Percentiles rank a stretch among this genome's conserved stretches.
Evolutionary conservation across 2,113 vertebrate species (phyloP).

Genomic region (Pithys albifrons): DNA sequence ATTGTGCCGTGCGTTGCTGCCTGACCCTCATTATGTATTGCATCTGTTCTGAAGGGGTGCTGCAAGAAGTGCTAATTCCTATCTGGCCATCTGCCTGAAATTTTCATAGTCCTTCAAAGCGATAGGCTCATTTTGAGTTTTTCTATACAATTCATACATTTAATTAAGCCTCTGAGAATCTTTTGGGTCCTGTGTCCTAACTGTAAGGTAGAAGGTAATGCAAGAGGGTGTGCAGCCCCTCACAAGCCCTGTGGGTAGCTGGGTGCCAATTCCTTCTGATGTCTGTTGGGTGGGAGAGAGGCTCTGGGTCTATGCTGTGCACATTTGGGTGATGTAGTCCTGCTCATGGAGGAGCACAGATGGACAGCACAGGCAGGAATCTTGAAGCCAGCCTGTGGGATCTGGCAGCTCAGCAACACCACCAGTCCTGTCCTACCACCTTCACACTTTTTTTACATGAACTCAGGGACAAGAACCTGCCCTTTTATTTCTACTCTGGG

Average conservation of each 20-base stretch:
- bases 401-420: neutral
- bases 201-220: neutral
- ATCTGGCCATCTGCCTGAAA: constrained; percentile 29
- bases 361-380: accelerated
- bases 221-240: neutral
- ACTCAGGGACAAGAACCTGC: neutral
- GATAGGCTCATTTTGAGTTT: accelerated
- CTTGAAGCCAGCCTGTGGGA: neutral
- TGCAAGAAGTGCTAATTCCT: constrained; percentile 35
- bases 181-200: accelerated
- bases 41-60: constrained; percentile 29
- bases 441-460: neutral
- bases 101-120: neutral
- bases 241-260: accelerated
- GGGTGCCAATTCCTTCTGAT: neutral
- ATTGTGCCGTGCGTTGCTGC: neutral
- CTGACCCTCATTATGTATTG: constrained; percentile 37
- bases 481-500: neutral
- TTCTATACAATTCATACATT: neutral
- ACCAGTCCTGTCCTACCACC: neutral
- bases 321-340: accelerated
- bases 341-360: neutral
- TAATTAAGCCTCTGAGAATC: neutral
- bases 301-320: neutral
- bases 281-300: neutral